phyloP scores from a whole-genome alignment of 2,888 invertebrate genomes.

The Rhagonycha lutea region DNA sequence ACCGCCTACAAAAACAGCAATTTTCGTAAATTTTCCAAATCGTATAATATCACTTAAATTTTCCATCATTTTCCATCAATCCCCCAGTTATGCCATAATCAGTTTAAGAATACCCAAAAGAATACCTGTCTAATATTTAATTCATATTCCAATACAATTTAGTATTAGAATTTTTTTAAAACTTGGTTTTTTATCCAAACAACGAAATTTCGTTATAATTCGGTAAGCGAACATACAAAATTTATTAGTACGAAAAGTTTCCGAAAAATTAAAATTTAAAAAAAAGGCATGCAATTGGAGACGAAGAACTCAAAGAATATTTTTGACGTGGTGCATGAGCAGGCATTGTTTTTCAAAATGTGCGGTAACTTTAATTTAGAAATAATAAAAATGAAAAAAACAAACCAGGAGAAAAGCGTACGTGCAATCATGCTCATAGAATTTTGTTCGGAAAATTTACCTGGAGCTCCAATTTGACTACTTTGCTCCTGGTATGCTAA shows the following conservation, averaged over 20 bases:
- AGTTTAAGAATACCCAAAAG: background rate
- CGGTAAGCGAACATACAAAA: background rate
- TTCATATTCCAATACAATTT: background rate
- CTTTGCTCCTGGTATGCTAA: slow-evolving; percentile 73
- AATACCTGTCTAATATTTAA: background rate
- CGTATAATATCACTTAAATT: background rate
- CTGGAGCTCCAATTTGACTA: slow-evolving; percentile 59
- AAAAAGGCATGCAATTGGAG: background rate
- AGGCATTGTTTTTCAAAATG: background rate
- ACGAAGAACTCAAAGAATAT: background rate
- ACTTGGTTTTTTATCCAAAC: background rate
- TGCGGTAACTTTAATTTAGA: background rate
- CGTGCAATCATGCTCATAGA: slow-evolving; percentile 34
- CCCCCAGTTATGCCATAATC: background rate
- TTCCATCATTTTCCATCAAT: background rate
- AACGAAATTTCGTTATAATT: background rate
- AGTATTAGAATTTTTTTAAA: background rate
- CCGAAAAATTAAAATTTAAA: background rate
- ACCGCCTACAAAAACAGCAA: background rate
- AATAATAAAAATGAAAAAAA: background rate
- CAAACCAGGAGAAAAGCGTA: slow-evolving; percentile 45
- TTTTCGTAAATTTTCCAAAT: background rate
- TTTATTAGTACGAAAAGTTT: background rate
- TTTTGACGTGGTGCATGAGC: background rate
- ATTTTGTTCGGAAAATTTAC: slow-evolving; percentile 43